phyloP scores from a whole-genome alignment of 2,888 invertebrate species.

The Hemaris fuciformis region DNA sequence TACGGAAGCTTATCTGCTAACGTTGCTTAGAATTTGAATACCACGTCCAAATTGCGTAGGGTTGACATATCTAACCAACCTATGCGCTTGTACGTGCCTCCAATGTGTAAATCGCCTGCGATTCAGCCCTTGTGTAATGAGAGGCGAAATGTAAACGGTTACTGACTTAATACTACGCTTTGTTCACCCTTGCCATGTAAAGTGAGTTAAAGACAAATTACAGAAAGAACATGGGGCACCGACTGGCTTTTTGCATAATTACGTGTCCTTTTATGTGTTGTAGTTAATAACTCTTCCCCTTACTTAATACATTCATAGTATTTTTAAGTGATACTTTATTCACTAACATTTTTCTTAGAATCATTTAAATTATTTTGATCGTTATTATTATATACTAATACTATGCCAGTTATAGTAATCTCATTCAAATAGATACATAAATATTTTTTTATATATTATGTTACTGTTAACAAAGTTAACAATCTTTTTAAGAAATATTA shows the following conservation, averaged over 20 bases:
- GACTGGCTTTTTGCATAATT: not conserved
- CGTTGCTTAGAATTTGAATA: conserved; percentile 64
- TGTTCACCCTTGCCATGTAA: not conserved
- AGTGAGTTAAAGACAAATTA: not conserved
- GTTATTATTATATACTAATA: no score
- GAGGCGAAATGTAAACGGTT: not conserved
- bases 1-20: conserved; percentile 46
- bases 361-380: no score
- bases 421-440: no score
- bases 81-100: conserved; percentile 12
- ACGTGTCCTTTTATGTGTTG: not conserved
- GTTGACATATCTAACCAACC: conserved; percentile 13
- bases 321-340: not conserved
- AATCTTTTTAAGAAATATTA: not conserved
- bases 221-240: not conserved
- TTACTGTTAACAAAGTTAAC: not conserved
- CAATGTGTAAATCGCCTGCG: conserved; percentile 8
- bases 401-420: no score
- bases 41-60: conserved; percentile 27
- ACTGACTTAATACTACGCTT: not conserved
- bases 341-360: no score
- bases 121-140: conserved; percentile 8
- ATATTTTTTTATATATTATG: no score
- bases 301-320: not conserved
- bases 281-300: not conserved